Conservation (phyloP, 2,888 invertebrate genomes). For the Camponotus fellah region DNA sequence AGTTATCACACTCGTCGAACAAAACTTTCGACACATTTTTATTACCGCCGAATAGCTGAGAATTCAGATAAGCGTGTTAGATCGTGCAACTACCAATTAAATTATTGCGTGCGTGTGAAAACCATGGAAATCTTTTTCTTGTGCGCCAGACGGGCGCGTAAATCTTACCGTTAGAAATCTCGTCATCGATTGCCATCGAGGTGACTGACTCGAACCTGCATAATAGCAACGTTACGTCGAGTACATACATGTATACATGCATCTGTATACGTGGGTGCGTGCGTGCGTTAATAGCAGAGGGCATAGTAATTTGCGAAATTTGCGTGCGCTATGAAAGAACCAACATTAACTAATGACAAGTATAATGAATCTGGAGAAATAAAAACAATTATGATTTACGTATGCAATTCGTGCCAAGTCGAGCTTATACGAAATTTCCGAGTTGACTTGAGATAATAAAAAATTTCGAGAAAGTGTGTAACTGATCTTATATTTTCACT, state of each 20-base stretch:
- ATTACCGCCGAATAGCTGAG: slow-evolving; percentile 2
- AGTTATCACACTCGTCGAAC: slow-evolving; percentile 11
- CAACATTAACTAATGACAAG: slow-evolving; percentile 10
- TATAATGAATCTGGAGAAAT: slow-evolving; percentile 20
- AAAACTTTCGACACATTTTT: slow-evolving; percentile 41
- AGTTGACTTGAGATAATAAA: background rate
- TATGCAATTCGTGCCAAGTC: background rate
- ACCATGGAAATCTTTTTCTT: slow-evolving; percentile 37
- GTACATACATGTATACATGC: background rate
- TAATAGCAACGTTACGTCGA: slow-evolving; percentile 29
- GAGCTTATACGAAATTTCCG: background rate
- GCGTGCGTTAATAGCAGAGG: slow-evolving; percentile 15
- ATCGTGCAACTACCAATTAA: slow-evolving; percentile 47
- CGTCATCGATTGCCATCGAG: slow-evolving; percentile 55
- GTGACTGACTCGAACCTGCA: slow-evolving; percentile 44
- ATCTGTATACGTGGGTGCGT: background rate
- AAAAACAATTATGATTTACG: background rate
- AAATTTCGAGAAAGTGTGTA: background rate
- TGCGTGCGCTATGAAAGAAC: background rate
- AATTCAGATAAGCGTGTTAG: slow-evolving; percentile 35
- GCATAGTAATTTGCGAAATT: slow-evolving; percentile 32
- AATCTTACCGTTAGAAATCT: slow-evolving; percentile 54
- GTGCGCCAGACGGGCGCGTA: slow-evolving; percentile 27
- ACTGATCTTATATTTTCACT: background rate
- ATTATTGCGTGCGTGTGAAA: slow-evolving; percentile 48